Base-by-base conservation (phyloP, 1,140 invertebrate species). In the Saccostrea echinata region DNA sequence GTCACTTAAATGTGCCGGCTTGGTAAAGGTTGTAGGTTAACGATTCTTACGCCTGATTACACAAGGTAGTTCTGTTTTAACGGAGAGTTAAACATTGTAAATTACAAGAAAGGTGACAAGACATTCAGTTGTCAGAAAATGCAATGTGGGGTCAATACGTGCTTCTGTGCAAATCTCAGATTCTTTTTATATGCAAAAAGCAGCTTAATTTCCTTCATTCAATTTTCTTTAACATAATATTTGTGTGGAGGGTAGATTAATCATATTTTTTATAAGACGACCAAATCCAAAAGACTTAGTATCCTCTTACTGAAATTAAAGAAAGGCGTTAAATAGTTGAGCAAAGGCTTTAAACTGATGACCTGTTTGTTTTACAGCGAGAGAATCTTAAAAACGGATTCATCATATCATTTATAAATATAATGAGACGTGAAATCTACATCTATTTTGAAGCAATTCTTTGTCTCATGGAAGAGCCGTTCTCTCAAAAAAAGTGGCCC, bases 21-120 rank as follows among this genome's bases (percentile, higher is more conserved):
- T 27, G 68, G 68, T n/a, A n/a, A 30, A 76, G 27, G 68, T 76
- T 76, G 68, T 3, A 76, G 12, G 68, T 76, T 76, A 76, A 76
- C 68, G 27, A 30, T 76, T 16, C 68, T 33, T 76, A 76, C 30
- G 68, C 68, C 13, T 76, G 68, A 76, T 76, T 76, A 76, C 68
- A 30, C 68, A 30, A 30, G 68, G 68, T 12, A 33, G 68, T 76
- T 76, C 68, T 76, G 68, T 76, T 76, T 76, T 76, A 76, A 76
- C 68, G 68, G 68, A 76, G 68, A 33, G 68, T 76, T 76, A 13
- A 76, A 76, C 68, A 76, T 76, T 76, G 68, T 76, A 76, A 33
- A 33, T 76, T 30, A 76, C 68, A 33, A 76, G 30, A 11, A 33
- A 33, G 68, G 68, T 30, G 68, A 76, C 68, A 76, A 76, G 68